These are phyloP conservation scores for Metopia argyrocephala DNA, from an alignment of 2,888 invertebrate species.

Conservation along the genomic window DNA sequence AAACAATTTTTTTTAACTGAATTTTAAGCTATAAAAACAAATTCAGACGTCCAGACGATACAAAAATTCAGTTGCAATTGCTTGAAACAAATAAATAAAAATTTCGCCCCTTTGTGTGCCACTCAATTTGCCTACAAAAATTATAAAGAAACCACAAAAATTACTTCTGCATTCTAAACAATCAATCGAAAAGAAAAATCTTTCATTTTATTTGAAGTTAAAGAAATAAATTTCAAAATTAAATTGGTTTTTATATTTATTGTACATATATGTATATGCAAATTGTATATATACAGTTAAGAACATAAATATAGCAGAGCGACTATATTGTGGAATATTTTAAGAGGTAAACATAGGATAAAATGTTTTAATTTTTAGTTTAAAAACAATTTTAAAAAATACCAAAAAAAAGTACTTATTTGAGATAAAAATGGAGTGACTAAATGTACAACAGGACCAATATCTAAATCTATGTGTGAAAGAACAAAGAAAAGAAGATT, in stretches of 20 bases:
- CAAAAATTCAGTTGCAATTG: neutral
- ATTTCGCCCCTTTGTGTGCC: neutral
- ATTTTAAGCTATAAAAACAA: neutral
- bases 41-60: neutral
- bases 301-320: too few species aligned
- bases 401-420: too few species aligned
- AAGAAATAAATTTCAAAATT: neutral
- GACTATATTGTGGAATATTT: too few species aligned
- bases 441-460: too few species aligned
- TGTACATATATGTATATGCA: neutral
- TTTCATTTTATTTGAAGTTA: conserved; percentile 15
- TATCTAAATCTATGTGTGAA: too few species aligned
- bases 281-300: neutral
- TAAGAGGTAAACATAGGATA: too few species aligned
- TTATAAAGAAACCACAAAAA: neutral
- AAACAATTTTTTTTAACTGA: neutral
- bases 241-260: neutral
- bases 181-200: neutral
- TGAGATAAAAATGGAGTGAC: too few species aligned
- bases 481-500: too few species aligned
- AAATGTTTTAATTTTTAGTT: too few species aligned
- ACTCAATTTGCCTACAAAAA: neutral
- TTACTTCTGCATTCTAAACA: conserved; percentile 15
- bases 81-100: neutral
- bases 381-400: too few species aligned